Conservation (phyloP, 2,888 invertebrate species). For the Machimus rusticus region DNA sequence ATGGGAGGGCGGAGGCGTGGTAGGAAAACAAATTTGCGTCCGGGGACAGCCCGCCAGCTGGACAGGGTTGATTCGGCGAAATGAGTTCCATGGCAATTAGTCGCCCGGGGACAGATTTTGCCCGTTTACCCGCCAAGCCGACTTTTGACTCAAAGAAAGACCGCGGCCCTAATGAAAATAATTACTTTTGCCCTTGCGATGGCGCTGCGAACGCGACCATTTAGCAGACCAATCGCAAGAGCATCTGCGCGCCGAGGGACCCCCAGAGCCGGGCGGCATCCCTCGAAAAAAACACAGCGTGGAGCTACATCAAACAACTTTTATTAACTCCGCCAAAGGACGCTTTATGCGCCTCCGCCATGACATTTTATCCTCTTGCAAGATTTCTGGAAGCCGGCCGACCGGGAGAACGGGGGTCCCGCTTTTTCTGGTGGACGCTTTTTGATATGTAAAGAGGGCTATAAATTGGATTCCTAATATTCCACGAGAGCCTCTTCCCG, state of each 20-base stretch:
- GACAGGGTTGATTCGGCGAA: neutral
- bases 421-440: conserved; percentile 6
- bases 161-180: neutral
- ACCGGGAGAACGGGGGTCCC: neutral
- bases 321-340: conserved; percentile 5
- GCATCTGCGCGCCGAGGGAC: neutral
- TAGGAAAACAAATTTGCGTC: neutral
- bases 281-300: neutral
- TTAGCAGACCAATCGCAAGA: neutral
- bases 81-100: neutral
- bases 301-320: conserved; percentile 5
- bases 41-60: neutral
- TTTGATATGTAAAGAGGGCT: conserved; percentile 38
- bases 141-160: neutral
- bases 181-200: neutral
- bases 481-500: neutral
- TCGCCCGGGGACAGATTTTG: neutral
- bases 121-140: neutral
- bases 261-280: neutral
- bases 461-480: conserved; percentile 40
- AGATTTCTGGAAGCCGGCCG: neutral
- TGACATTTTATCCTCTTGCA: neutral
- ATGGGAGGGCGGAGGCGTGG: neutral
- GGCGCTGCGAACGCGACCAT: neutral
- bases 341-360: neutral